A percentile compares a stretch with the other conserved stretches of the same genome.
phyloP scores from a whole-genome alignment of 2,797 vertebrate genomes.

The Gephyroberyx darwinii region DNA sequence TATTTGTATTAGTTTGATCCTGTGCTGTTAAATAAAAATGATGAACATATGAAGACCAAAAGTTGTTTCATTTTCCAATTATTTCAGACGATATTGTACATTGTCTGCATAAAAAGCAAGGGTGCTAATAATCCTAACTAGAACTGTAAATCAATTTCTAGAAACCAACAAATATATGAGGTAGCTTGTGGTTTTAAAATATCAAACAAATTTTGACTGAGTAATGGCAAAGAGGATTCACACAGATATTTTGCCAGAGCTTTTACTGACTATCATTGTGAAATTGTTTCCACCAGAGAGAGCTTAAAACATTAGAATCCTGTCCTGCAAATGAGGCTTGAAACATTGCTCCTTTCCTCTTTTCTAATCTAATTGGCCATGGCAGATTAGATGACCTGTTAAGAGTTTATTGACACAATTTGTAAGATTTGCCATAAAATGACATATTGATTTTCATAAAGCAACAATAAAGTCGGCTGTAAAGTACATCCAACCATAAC shows the following conservation, averaged over 20 bases:
- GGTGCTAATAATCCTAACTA: no score
- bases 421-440: constrained; percentile 65
- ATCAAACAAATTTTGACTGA: constrained; percentile 16
- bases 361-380: constrained; percentile 56
- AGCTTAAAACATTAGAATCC: constrained; percentile 59
- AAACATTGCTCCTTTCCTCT: constrained; percentile 59
- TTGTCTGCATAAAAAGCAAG: no score
- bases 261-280: constrained; percentile 43
- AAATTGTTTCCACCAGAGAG: constrained; percentile 46
- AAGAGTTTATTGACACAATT: constrained; percentile 67
- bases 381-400: constrained; percentile 59
- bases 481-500: constrained; percentile 55
- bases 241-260: constrained; percentile 36
- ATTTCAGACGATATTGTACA: no score
- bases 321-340: constrained; percentile 63
- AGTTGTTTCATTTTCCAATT: no score
- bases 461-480: constrained; percentile 56
- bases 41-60: no score
- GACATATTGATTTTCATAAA: constrained; percentile 74
- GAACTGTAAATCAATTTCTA: constrained; percentile 25
- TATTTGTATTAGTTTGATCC: no score
- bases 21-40: no score
- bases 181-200: constrained; percentile 24
- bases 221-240: constrained; percentile 32
- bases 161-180: constrained; percentile 27